These are phyloP conservation scores for Melikaiella ostensackeni DNA, from an alignment of 2,888 invertebrate genomes.

Conservation along the genomic window DNA sequence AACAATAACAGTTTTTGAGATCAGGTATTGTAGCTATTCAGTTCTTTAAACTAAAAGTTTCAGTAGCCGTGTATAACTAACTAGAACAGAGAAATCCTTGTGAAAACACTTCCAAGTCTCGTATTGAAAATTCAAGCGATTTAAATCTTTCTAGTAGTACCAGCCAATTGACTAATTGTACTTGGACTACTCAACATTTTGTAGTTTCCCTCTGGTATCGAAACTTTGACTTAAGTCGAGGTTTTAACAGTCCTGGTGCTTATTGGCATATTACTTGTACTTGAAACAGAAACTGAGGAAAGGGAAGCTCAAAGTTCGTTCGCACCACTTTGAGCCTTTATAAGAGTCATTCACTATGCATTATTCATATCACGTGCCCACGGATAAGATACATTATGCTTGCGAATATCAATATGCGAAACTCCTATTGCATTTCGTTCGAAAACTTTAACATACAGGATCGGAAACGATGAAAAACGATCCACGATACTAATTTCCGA, in stretches of 20 bases:
- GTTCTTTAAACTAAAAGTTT: background rate
- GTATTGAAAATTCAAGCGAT: background rate
- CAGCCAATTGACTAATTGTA: constrained; percentile 3
- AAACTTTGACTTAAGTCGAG: background rate
- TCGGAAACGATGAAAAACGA: constrained; percentile 11
- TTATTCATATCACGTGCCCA: constrained; percentile 61
- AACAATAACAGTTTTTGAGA: no score
- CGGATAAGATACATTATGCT: constrained; percentile 59
- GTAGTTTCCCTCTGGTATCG: background rate
- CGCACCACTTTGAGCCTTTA: constrained; percentile 54
- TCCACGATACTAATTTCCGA: background rate
- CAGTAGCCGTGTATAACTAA: background rate
- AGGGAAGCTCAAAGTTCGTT: constrained; percentile 57
- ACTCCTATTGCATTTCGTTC: constrained; percentile 16
- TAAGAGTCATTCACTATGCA: constrained; percentile 56
- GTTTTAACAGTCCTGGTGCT: constrained; percentile 41
- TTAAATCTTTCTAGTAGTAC: background rate
- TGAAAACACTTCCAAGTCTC: background rate
- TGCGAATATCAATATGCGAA: constrained; percentile 64
- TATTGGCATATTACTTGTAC: constrained; percentile 51
- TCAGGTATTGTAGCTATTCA: background rate
- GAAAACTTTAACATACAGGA: background rate
- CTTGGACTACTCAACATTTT: background rate
- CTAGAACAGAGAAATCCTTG: background rate
- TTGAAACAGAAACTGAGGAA: constrained; percentile 47